phyloP scores from a whole-genome alignment of 2,888 invertebrate species.

The Lumbricus terrestris region DNA sequence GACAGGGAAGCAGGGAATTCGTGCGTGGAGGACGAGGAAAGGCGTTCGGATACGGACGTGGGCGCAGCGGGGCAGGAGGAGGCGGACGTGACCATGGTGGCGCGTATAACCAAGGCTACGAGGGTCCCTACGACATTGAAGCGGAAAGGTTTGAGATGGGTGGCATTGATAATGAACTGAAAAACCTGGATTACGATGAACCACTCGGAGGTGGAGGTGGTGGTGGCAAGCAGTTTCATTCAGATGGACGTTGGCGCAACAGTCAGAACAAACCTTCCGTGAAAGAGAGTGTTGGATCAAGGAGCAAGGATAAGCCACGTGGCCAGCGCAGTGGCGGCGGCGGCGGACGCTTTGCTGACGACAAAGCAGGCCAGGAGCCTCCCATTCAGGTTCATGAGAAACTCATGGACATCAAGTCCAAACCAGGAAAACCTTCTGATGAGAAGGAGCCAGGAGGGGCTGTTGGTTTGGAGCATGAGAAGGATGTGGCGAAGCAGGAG shows the following conservation, averaged over 20 bases:
- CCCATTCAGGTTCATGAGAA: neutral
- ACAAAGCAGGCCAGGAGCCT: neutral
- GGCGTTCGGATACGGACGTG: neutral
- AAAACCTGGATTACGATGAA: neutral
- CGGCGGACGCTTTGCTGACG: neutral
- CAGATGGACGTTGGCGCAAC: slow-evolving; percentile 11
- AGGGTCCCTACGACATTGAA: neutral
- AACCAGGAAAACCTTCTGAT: neutral
- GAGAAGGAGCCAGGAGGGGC: neutral
- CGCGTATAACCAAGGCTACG: neutral
- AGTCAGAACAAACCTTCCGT: neutral
- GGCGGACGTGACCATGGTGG: slow-evolving; percentile 10
- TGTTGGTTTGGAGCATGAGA: neutral
- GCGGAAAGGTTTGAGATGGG: neutral
- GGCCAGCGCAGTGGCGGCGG: neutral
- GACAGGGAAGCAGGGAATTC: slow-evolving; percentile 25
- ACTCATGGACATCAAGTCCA: neutral
- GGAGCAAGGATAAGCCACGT: slow-evolving; percentile 8
- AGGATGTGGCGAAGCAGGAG: neutral
- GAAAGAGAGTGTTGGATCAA: neutral
- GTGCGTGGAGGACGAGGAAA: slow-evolving; percentile 27
- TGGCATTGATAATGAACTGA: neutral
- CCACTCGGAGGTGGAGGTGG: too few species aligned
- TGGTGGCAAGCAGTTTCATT: neutral
- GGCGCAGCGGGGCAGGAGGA: neutral